Conservation (phyloP, 2,797 vertebrate species). For the Coracias cyanogaster region DNA sequence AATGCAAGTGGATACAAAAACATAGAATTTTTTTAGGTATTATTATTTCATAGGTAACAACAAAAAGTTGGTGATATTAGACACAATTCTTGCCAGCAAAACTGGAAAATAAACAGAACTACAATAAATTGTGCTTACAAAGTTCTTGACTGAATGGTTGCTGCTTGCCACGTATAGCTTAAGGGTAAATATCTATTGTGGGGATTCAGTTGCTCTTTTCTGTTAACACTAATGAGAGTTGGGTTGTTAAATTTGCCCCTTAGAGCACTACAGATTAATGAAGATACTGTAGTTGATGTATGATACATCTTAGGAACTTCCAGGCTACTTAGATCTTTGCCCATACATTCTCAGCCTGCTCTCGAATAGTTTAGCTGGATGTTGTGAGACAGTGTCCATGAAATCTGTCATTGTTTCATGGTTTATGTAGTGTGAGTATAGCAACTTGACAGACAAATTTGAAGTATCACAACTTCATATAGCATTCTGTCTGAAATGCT, state of each 20-base stretch:
- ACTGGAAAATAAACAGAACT: neutral
- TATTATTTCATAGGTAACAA: no score
- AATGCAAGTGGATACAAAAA: neutral
- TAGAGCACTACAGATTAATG: neutral
- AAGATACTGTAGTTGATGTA: neutral
- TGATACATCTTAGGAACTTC: neutral
- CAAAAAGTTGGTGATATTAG: neutral
- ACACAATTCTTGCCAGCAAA: neutral
- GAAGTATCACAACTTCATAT: neutral
- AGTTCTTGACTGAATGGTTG: neutral
- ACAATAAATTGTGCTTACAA: neutral
- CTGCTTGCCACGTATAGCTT: neutral
- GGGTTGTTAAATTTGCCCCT: neutral
- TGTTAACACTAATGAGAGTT: neutral
- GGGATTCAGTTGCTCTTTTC: neutral
- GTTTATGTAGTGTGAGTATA: neutral
- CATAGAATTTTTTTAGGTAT: no score
- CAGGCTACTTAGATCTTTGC: neutral
- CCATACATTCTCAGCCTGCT: neutral
- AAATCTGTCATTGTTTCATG: neutral
- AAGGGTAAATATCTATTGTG: neutral
- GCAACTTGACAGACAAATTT: neutral
- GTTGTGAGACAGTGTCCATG: neutral
- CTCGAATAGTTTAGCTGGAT: neutral
- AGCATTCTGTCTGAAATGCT: neutral